Percentiles rank a stretch among this genome's conserved stretches.
Conservation (phyloP, 2,797 vertebrate genomes). For the Coranthus polyacanthus region DNA sequence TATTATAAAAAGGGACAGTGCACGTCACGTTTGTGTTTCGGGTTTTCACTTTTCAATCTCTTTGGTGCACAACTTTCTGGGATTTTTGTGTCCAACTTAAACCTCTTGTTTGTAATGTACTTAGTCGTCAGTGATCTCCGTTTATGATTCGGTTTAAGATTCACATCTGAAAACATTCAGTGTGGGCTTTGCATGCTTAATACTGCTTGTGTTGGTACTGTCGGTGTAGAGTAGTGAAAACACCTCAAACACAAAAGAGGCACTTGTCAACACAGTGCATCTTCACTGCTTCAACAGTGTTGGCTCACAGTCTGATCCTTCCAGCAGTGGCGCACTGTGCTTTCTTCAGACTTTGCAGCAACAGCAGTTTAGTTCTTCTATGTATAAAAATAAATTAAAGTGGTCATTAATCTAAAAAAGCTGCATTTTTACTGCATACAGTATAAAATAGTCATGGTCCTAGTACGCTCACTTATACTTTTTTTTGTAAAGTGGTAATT, state of each 20-base stretch:
- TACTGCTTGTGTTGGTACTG: slow-evolving; percentile 22
- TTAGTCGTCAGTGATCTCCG: neutral
- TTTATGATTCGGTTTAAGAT: slow-evolving; percentile 17
- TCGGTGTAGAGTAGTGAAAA: slow-evolving; percentile 36
- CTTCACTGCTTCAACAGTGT: slow-evolving; percentile 35
- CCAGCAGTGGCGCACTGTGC: slow-evolving; percentile 48
- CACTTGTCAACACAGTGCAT: slow-evolving; percentile 41
- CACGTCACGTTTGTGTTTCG: slow-evolving; percentile 22
- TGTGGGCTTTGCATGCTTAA: slow-evolving; percentile 26
- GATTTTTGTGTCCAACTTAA: slow-evolving; percentile 27
- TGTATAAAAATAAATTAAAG: slow-evolving; percentile 87
- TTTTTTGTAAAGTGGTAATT: slow-evolving; percentile 37
- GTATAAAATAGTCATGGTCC: slow-evolving; percentile 36
- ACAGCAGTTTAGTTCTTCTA: slow-evolving; percentile 73
- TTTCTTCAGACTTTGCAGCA: slow-evolving; percentile 70
- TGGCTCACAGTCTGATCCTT: slow-evolving; percentile 52
- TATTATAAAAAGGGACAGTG: slow-evolving; percentile 11
- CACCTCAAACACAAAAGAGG: slow-evolving; percentile 48
- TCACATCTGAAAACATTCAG: slow-evolving; percentile 14
- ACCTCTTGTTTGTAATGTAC: too few relatives aligned
- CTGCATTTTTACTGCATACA: slow-evolving; percentile 44
- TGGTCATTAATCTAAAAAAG: slow-evolving; percentile 48
- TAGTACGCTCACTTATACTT: slow-evolving; percentile 44
- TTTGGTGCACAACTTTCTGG: slow-evolving; percentile 65
- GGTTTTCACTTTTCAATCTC: slow-evolving; percentile 50